These are phyloP conservation scores for Coregonus suidteri DNA, from an alignment of 2,797 vertebrate species.

Conservation along the genomic window DNA sequence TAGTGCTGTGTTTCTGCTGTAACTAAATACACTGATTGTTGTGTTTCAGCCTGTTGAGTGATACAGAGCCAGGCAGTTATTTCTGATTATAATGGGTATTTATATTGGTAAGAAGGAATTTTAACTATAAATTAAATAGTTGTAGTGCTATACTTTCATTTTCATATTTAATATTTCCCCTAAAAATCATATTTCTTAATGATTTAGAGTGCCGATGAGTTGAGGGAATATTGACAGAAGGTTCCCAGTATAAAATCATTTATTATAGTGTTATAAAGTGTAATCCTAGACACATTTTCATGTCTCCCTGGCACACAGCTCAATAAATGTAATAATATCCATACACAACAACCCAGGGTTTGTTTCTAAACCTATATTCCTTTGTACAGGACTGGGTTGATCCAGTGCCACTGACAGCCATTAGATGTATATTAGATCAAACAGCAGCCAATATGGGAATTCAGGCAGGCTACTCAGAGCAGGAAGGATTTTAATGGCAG, in stretches of 20 bases:
- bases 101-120: no score
- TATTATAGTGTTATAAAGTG: background rate
- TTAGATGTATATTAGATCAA: conserved; percentile 78
- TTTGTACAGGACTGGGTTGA: conserved; percentile 58
- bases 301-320: background rate
- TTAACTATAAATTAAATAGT: no score
- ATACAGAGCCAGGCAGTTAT: no score
- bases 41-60: background rate
- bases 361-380: background rate
- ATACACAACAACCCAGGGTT: background rate
- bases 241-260: background rate
- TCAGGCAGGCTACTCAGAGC: conserved; percentile 69
- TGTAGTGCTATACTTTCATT: no score
- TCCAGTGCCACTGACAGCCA: conserved; percentile 65
- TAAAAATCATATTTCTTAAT: background rate
- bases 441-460: conserved; percentile 75
- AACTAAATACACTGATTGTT: no score
- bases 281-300: background rate
- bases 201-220: background rate
- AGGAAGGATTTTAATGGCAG: conserved; percentile 80
- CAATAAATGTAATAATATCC: background rate
- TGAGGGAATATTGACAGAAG: background rate
- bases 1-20: background rate
- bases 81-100: no score
- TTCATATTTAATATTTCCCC: no score